Evolutionary conservation across 2,113 vertebrate genomes (phyloP).

Genomic region (Eolophus roseicapilla): DNA sequence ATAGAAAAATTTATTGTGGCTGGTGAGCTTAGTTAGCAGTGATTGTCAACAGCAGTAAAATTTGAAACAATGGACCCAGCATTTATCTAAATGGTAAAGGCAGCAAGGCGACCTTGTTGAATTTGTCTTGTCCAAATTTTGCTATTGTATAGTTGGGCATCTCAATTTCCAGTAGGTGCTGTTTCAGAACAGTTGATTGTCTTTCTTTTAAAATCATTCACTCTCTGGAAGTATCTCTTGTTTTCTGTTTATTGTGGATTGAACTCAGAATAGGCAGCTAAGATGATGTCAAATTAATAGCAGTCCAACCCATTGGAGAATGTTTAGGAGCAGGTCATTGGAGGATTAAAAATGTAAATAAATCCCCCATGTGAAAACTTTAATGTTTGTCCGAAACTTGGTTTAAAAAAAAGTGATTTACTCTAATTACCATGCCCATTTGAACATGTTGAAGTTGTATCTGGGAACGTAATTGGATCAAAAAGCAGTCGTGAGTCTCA

Average conservation of each 20-base stretch:
- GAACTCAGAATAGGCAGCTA: background rate
- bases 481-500: background rate
- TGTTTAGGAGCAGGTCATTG: background rate
- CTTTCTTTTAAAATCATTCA: background rate
- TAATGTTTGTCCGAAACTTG: background rate
- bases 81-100: background rate
- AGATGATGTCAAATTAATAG: background rate
- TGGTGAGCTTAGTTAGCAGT: background rate
- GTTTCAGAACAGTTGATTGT: background rate
- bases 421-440: background rate
- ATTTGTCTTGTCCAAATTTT: background rate
- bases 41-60: background rate
- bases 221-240: background rate
- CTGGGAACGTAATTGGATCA: background rate
- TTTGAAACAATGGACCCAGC: background rate
- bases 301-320: background rate
- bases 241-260: background rate
- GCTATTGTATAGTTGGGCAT: background rate
- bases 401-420: background rate
- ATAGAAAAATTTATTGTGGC: background rate
- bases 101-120: background rate
- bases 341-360: background rate
- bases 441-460: background rate
- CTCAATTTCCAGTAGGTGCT: background rate
- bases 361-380: background rate